Percentiles rank a stretch among this genome's conserved stretches.
Conservation (phyloP, 2,113 vertebrate genomes). For the Odontesthes bonariensis region DNA sequence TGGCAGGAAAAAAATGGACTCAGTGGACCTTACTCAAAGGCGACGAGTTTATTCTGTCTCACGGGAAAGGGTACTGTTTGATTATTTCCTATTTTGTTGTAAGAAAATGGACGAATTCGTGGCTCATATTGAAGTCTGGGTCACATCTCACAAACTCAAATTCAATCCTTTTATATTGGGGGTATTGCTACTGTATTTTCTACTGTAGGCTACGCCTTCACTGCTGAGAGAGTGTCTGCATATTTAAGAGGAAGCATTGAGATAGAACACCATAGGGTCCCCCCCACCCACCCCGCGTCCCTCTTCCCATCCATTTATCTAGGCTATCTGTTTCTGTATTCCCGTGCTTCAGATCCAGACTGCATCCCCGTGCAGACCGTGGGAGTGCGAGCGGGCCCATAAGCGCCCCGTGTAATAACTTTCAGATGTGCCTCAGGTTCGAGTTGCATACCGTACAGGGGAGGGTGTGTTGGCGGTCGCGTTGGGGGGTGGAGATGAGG, state of each 20-base stretch:
- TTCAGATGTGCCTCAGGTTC: conserved; percentile 84
- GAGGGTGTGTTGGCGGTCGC: conserved; percentile 45
- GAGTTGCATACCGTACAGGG: conserved; percentile 61
- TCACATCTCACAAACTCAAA: too few species aligned
- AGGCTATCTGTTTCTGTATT: conserved; percentile 20
- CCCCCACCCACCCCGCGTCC: too few species aligned
- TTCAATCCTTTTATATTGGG: too few species aligned
- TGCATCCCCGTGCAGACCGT: conserved; percentile 55
- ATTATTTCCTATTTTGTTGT: neutral
- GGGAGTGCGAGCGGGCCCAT: conserved; percentile 75
- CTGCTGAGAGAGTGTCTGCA: too few species aligned
- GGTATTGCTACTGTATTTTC: too few species aligned
- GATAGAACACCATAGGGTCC: too few species aligned
- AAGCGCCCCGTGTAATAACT: conserved; percentile 80
- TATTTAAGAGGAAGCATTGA: too few species aligned
- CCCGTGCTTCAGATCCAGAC: conserved; percentile 46
- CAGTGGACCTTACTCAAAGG: too few species aligned
- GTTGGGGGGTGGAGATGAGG: conserved; percentile 31
- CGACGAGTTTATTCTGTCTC: too few species aligned
- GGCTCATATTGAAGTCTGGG: too few species aligned
- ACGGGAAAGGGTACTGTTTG: neutral
- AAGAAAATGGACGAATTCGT: neutral
- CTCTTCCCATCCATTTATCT: conserved; percentile 7
- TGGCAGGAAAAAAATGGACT: too few species aligned
- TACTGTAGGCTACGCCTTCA: too few species aligned